Evolutionary conservation across 35 echinoderm and acorn worm genomes (phyloP).

Genomic region (Heliocidaris erythrogramma): DNA sequence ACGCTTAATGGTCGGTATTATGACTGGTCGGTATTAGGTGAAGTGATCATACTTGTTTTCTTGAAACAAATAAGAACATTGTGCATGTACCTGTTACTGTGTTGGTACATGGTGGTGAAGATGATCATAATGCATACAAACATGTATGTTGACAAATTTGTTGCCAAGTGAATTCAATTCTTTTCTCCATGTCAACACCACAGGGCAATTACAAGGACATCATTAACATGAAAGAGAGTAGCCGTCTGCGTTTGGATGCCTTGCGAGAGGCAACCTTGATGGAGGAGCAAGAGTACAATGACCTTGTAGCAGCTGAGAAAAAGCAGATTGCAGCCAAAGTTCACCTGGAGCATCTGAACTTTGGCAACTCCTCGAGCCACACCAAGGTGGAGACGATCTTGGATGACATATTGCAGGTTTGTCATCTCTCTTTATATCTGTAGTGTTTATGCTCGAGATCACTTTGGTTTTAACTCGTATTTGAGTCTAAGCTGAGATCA

Average conservation of each 20-base stretch:
- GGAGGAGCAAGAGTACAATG: conserved; percentile 96
- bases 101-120: no score
- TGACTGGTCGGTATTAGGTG: no score
- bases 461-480: no score
- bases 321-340: conserved; percentile 73
- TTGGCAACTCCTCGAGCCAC: conserved; percentile 48
- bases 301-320: conserved; percentile 80
- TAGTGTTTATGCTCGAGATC: no score
- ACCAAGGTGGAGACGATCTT: conserved; percentile 86
- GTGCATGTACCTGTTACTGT: no score
- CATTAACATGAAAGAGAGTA: conserved; percentile 96
- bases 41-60: no score
- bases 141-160: no score
- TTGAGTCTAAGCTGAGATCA: no score
- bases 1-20: no score
- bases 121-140: no score
- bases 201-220: conserved; percentile 98
- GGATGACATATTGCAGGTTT: conserved; percentile 76
- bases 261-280: conserved; percentile 81
- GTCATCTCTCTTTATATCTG: not conserved
- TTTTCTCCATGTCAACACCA: not conserved
- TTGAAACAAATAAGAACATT: no score
- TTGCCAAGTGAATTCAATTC: not conserved
- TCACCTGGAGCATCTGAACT: conserved; percentile 73
- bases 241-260: conserved; percentile 77